Conservation (phyloP, 2,113 vertebrate species). For the Lagopus muta region DNA sequence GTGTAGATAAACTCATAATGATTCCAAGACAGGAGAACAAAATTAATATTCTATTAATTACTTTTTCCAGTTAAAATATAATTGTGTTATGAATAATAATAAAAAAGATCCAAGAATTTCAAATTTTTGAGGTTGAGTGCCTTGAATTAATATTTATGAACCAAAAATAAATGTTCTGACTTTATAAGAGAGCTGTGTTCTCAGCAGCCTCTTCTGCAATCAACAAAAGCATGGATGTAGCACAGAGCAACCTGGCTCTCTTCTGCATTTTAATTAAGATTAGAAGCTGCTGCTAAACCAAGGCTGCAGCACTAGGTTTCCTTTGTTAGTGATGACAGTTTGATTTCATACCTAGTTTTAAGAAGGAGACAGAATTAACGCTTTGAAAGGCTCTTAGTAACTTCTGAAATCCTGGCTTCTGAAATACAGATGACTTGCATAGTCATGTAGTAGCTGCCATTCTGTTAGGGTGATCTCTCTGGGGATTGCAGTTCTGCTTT, state of each 20-base stretch:
- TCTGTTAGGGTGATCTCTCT: neutral
- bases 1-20: neutral
- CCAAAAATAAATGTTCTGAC: neutral
- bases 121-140: slow-evolving; percentile 2
- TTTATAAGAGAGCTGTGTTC: neutral
- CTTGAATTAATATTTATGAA: slow-evolving; percentile 56
- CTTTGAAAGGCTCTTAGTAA: neutral
- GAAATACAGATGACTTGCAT: neutral
- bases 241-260: neutral
- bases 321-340: neutral
- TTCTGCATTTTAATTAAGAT: slow-evolving; percentile 6
- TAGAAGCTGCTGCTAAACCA: neutral
- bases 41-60: slow-evolving; percentile 36
- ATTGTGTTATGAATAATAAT: slow-evolving; percentile 11
- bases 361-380: neutral
- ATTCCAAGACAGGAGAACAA: neutral
- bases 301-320: neutral
- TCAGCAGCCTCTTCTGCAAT: slow-evolving; percentile 21
- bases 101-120: neutral
- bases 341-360: neutral
- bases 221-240: neutral
- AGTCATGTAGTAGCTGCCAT: neutral
- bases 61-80: slow-evolving; percentile 29
- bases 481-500: neutral
- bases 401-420: neutral